These are phyloP conservation scores for Acronicta alni DNA, from an alignment of 2,888 invertebrate species.

Conservation along the genomic window DNA sequence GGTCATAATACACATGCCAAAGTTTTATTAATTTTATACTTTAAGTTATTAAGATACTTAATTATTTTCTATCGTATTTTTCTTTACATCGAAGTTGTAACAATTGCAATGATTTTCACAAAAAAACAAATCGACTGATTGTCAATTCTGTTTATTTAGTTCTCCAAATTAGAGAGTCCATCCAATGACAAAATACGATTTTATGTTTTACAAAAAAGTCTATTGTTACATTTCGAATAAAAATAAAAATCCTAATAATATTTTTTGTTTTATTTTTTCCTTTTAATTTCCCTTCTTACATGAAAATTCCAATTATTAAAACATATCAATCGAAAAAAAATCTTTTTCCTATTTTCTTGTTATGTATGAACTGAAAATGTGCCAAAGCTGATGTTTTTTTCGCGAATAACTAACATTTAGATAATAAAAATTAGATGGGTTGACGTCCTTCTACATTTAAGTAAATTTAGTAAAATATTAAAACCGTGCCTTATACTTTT, in stretches of 20 bases:
- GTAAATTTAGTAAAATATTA: constrained; percentile 81
- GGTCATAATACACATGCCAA: constrained; percentile 88
- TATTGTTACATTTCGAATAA: constrained; percentile 87
- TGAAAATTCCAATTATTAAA: constrained; percentile 70
- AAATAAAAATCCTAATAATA: constrained; percentile 81
- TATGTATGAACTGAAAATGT: constrained; percentile 58
- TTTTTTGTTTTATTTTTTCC: constrained; percentile 71
- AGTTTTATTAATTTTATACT: constrained; percentile 86
- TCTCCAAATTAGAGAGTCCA: constrained; percentile 78
- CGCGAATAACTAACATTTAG: constrained; percentile 56
- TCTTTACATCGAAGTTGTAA: constrained; percentile 74
- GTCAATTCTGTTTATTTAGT: constrained; percentile 58
- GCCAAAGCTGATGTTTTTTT: constrained; percentile 61
- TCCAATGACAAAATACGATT: constrained; percentile 86
- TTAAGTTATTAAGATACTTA: constrained; percentile 84
- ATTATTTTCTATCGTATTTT: constrained; percentile 73
- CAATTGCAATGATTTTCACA: constrained; percentile 59
- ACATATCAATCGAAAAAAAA: constrained; percentile 77
- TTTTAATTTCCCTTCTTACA: constrained; percentile 46
- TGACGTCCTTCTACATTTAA: constrained; percentile 83
- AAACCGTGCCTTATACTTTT: constrained; percentile 88
- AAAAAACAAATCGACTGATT: constrained; percentile 50
- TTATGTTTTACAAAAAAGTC: constrained; percentile 81
- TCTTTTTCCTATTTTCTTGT: constrained; percentile 17
- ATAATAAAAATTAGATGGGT: constrained; percentile 70